phyloP scores from a whole-genome alignment of 2,113 vertebrate genomes.

The Eulemur macaco region DNA sequence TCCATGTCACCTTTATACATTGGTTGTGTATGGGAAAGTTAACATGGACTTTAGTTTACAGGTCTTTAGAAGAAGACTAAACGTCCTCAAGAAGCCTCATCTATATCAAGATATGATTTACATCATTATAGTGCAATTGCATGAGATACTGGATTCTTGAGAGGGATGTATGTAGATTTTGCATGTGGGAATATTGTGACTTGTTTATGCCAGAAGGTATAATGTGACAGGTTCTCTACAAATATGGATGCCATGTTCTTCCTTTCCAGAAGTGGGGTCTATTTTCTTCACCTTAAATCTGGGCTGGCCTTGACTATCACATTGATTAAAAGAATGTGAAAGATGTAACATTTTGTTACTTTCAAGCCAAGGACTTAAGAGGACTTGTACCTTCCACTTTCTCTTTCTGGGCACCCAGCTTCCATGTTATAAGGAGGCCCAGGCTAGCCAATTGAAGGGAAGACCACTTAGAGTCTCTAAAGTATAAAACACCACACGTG shows the following conservation, averaged over 20 bases:
- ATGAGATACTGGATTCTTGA: neutral
- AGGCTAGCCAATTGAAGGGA: neutral
- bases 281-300: neutral
- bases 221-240: neutral
- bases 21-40: neutral
- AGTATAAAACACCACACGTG: accelerated
- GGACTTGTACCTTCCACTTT: neutral
- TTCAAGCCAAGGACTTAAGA: neutral
- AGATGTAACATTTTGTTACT: neutral
- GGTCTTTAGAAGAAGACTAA: neutral
- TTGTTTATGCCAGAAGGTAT: no score
- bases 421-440: neutral
- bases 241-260: neutral
- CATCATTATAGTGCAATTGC: neutral
- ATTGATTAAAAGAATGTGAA: neutral
- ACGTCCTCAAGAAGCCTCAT: neutral
- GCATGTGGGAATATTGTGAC: no score
- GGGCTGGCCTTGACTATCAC: neutral
- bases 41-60: neutral
- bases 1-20: no score
- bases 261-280: neutral
- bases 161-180: neutral
- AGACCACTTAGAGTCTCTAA: neutral
- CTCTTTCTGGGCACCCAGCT: neutral
- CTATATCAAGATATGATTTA: neutral